Evolutionary conservation across 2,113 vertebrate species (phyloP), one percentile per base, ranked within the genome.

Genomic region (Dicrurus megarhynchus): DNA sequence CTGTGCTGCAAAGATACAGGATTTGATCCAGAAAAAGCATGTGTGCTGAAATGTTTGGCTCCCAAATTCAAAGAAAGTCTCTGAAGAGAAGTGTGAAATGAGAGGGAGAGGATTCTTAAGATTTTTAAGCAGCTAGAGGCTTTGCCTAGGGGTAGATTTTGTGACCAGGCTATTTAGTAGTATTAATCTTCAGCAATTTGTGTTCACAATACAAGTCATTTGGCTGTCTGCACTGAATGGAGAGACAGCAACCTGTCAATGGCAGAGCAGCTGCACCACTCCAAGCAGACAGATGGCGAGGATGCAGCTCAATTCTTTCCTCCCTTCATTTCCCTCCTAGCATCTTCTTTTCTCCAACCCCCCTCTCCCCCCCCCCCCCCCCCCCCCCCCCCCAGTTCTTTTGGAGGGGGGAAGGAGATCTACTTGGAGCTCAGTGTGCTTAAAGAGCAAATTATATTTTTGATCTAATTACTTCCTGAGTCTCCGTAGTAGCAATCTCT

Each of bases 311-410:
- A 2, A 8, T 17, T 68, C 78, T 27, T 46, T 70, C 79, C 46
- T 71, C 81, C 47, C 24, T 60, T 1, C 46, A 50, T 27, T 73
- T 69, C 53, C 50, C n/a, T 90, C 61, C 32, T 60, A 37, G 42
- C 5, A 33, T 63, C 83, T 80, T 46, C 61, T 53, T 64, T 32
- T 27, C 37, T 7, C 20, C 35, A 16, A 2, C 1, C 3, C 4
- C 5, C 20, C 8, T 16, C 26, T 4, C 10, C 13, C 2, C 1
- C 6, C 4, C 2, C 1, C n/a, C n/a, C 1, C 3, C 4, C 5
- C 20, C 8, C 13, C 26, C 3, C 10, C 13, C 2, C 1, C 6
- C 4, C 2, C 1, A 3, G 14, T 26, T 79, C 56, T 69, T 74
- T 63, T 0, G 0, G 41, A 0, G 1, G 4, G 28, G 21, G 26